Base-by-base conservation (phyloP, 1,140 invertebrate genomes). In the Caenorhabditis inopinata region DNA sequence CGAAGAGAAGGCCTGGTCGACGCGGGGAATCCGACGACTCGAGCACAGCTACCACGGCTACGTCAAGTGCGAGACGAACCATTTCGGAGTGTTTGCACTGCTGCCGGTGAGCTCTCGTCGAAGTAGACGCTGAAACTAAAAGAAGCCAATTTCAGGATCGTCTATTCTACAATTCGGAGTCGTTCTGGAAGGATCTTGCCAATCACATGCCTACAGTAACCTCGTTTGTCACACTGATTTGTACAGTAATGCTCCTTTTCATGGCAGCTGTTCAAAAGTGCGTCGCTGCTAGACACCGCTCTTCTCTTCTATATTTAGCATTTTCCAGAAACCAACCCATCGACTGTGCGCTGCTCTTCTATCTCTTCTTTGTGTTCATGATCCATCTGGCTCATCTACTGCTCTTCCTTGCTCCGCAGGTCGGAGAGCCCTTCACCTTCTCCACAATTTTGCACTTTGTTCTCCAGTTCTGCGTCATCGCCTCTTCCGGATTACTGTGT, bases 391-490 rank as follows among this genome's bases (percentile, higher is more conserved):
- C 58, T 2, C 75, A 81, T 58, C 51, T 81, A 2, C 38, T 81
- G 23, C 53, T 77, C 14, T 51, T 78, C 27, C 11, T 81, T 5
- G 80, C 80, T 29, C 80, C 80, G 46, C 75, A 77, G 47, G 53
- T 81, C 14, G 80, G 80, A 45, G 80, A 81, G 29, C 80, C 80
- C 16, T 81, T 81, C 76, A 21, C 29, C 21, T 38, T 77, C 16
- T 49, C 80, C 11, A 78, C 80, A 1, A 18, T 51, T 21, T 42
- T 81, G 0, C 80, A 81, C 23, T 51, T 81, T 25, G 38, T 53
- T 21, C 47, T 77, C 18, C 80, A 81, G 23, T 81, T 81, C 49
- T 81, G 80, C 62, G 74, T 77, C 21, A 62, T 81, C 18, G 81
- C 80, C n/a, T 45, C 78, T 7, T 62, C 74, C 0, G 80, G 77